Conservation (phyloP, 1,140 invertebrate genomes). For the Pissodes strobi region DNA sequence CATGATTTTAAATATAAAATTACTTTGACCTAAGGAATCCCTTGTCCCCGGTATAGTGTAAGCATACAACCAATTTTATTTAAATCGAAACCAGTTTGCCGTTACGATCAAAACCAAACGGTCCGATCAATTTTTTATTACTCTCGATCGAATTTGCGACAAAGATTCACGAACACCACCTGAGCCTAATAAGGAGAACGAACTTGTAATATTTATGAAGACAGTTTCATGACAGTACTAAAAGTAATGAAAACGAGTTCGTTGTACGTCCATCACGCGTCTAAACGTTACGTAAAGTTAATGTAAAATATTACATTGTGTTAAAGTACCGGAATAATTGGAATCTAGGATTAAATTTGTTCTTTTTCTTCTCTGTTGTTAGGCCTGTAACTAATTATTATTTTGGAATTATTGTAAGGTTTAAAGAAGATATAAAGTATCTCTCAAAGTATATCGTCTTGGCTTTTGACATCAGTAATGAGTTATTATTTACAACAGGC, state of each 20-base stretch:
- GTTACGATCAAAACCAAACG: background rate
- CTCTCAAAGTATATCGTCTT: too few relatives aligned
- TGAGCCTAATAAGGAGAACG: slow-evolving; percentile 1
- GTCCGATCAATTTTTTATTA: background rate
- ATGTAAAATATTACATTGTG: slow-evolving; percentile 6
- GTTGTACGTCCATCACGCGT: slow-evolving; percentile 15
- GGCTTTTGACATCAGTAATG: too few relatives aligned
- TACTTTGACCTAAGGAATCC: too few relatives aligned
- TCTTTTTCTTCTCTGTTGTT: too few relatives aligned
- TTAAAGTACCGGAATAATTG: background rate
- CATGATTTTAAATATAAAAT: too few relatives aligned
- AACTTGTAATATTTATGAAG: background rate
- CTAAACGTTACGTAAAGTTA: slow-evolving; percentile 12
- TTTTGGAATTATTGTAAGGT: too few relatives aligned
- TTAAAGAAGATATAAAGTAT: too few relatives aligned
- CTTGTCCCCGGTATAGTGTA: too few relatives aligned
- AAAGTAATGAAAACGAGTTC: slow-evolving; percentile 12
- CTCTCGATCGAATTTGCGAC: background rate
- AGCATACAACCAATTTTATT: background rate
- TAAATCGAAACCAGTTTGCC: background rate
- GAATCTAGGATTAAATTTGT: too few relatives aligned
- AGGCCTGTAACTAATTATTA: too few relatives aligned
- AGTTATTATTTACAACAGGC: too few relatives aligned
- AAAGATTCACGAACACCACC: slow-evolving; percentile 7
- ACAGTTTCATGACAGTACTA: background rate